Conservation (phyloP, 2,888 invertebrate genomes). For the Tethea ocularis region DNA sequence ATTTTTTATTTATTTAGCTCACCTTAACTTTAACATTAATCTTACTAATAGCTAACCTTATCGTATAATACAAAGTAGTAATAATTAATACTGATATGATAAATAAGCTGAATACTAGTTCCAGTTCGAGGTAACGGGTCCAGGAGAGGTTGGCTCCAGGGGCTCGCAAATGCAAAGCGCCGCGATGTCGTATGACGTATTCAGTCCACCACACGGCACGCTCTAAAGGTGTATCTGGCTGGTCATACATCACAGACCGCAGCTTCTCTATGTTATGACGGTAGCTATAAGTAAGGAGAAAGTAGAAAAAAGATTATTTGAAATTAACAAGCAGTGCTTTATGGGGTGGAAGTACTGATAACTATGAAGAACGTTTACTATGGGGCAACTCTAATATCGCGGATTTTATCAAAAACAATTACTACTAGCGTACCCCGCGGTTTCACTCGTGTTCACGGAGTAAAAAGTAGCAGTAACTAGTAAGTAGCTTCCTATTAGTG, state of each 20-base stretch:
- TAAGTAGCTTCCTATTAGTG: no score
- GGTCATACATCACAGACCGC: conserved; percentile 26
- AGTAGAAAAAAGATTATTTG: not conserved
- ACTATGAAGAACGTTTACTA: no score
- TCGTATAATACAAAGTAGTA: not conserved
- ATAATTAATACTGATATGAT: not conserved
- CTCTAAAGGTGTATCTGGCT: conserved; percentile 38
- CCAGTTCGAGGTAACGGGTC: conserved; percentile 44
- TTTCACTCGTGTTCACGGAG: no score
- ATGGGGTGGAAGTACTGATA: no score
- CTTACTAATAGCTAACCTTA: not conserved
- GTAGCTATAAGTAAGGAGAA: conserved; percentile 25
- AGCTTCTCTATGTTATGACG: conserved; percentile 30
- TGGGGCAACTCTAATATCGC: no score
- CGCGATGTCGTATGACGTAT: conserved; percentile 67
- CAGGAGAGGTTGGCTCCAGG: conserved; percentile 50
- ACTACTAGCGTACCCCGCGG: no score
- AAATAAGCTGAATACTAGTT: conserved; percentile 26
- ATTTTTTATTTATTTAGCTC: not conserved
- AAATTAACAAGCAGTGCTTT: no score
- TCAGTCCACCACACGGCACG: conserved; percentile 70
- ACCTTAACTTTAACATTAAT: not conserved
- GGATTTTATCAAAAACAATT: no score
- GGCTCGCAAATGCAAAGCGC: conserved; percentile 61
- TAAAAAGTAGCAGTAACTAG: no score